Evolutionary conservation across 2,113 vertebrate species (phyloP).

Genomic region (human): DNA sequence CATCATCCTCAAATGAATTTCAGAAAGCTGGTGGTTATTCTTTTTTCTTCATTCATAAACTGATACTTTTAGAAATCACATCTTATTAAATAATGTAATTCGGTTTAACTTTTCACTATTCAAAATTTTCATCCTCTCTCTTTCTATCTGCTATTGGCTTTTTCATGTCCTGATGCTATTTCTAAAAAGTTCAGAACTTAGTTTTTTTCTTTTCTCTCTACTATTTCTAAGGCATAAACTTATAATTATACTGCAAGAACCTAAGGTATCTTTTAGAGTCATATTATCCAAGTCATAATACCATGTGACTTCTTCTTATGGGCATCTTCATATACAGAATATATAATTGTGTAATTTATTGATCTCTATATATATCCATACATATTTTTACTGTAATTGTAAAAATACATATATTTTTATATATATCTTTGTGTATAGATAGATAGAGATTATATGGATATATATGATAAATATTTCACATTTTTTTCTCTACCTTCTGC

Average conservation of each 20-base stretch:
- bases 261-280: not conserved
- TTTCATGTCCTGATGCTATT: not conserved
- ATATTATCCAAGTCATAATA: not conserved
- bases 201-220: not conserved
- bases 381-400: not conserved
- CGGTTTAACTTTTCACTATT: constrained; percentile 25
- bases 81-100: constrained; percentile 55
- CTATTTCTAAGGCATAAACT: not conserved
- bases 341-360: not conserved
- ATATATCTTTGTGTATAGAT: not conserved
- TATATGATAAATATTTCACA: not conserved
- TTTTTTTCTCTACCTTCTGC: not conserved
- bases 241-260: not conserved
- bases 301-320: not conserved
- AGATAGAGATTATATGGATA: not conserved
- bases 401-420: not conserved
- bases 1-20: constrained; percentile 57
- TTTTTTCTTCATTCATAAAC: constrained; percentile 43
- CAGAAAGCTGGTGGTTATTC: not conserved
- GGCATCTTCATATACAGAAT: not conserved
- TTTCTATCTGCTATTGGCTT: not conserved
- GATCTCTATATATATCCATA: not conserved
- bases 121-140: not conserved
- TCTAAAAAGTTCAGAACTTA: not conserved
- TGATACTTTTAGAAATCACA: not conserved